Evolutionary conservation across 2,797 vertebrate genomes (phyloP), one percentile per base, ranked within the genome.

Genomic region (Calcarius lapponicus): DNA sequence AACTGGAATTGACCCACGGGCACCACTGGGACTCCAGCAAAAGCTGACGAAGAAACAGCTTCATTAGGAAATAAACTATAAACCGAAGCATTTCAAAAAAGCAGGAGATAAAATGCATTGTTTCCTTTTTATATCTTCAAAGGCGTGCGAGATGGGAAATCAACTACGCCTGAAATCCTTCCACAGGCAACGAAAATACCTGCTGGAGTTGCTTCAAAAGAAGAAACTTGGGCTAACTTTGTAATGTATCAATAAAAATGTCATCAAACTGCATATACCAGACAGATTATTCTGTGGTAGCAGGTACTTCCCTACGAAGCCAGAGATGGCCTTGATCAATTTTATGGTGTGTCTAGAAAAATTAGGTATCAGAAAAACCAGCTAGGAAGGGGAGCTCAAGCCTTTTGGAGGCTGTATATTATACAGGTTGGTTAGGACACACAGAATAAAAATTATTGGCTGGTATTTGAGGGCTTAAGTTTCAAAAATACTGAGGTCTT

Each of bases 221-320:
- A 86, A 38, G 60, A 88, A 88, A 95, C 64, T 93, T 80, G 92
- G 74, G 53, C 60, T 94, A 95, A 94, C 92, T 93, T 91, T 85
- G 40, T 76, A 85, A 90, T 74, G 34, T 86, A 95, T 85, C 86
- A 93, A 93, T 95, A 95, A 94, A 95, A 97, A 85, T 91, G 88
- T 93, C 86, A 95, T 76, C 71, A 85, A 88, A 71, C 53, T 80
- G 78, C 64, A 74, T 76, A 90, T 45, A 85, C 40, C 48, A 92
- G 74, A 85, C 56, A 86, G 45, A 95, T 93, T 94, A 93, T 84
- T 78, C 74, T 74, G 74, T 34, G 65, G 60, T 70, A 93, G 21
- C 48, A 90, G 60, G 64, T 62, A 89, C 67, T 90, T 90, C 43
- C 51, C 48, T 64, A 86, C 70, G 90, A 89, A 92, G 78, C 34